These are phyloP conservation scores for Ariopsis seemanni DNA, from an alignment of 2,113 vertebrate genomes.

Conservation along the genomic window DNA sequence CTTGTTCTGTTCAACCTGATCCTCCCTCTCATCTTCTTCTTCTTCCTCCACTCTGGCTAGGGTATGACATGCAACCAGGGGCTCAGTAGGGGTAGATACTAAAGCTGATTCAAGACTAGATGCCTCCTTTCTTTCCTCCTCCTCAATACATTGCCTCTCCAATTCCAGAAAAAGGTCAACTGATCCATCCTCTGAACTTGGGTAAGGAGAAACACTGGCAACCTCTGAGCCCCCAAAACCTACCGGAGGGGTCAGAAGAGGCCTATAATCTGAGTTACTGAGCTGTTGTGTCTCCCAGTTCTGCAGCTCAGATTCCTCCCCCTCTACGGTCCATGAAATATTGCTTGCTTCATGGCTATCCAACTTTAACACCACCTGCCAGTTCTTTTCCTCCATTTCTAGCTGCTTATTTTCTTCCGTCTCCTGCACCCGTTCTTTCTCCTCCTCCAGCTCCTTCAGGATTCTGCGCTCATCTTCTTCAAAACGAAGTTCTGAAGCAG, in stretches of 20 bases:
- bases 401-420: conserved; percentile 65
- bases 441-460: conserved; percentile 80
- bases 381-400: conserved; percentile 78
- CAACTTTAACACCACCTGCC: conserved; percentile 76
- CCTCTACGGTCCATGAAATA: conserved; percentile 61
- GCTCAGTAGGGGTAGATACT: conserved; percentile 50
- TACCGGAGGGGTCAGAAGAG: conserved; percentile 73
- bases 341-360: conserved; percentile 69
- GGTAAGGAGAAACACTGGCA: conserved; percentile 73
- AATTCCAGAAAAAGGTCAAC: conserved; percentile 93
- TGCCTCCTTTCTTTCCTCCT: conserved; percentile 65
- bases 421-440: conserved; percentile 53
- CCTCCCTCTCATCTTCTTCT: conserved; percentile 32
- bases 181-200: conserved; percentile 80
- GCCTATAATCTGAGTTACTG: conserved; percentile 69
- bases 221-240: conserved; percentile 69
- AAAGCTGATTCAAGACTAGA: conserved; percentile 56
- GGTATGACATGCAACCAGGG: conserved; percentile 22
- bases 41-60: conserved; percentile 64
- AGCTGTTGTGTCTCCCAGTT: conserved; percentile 66
- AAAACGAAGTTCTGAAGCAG: conserved; percentile 91
- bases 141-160: conserved; percentile 84
- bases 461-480: conserved; percentile 93
- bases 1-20: conserved; percentile 44
- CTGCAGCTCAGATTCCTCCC: conserved; percentile 65